These are phyloP conservation scores for Melipona beecheii DNA, from an alignment of 2,888 invertebrate species.

Conservation along the genomic window DNA sequence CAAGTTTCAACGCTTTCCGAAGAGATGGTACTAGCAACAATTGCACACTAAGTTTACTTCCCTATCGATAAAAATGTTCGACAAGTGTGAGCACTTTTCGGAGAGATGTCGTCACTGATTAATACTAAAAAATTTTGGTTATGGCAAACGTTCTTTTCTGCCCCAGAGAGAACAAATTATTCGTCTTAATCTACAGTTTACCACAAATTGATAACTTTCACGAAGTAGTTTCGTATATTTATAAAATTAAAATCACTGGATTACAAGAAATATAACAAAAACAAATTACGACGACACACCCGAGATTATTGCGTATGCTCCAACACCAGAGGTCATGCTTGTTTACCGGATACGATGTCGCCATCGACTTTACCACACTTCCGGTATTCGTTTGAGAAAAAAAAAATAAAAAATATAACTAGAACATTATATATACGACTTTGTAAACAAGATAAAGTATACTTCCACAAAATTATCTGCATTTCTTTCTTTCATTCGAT, in stretches of 20 bases:
- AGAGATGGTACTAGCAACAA: neutral
- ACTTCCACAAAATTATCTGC: neutral
- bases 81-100: neutral
- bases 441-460: neutral
- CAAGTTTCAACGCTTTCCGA: neutral
- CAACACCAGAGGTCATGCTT: slow-evolving; percentile 41
- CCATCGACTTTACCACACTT: slow-evolving; percentile 14
- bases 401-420: neutral
- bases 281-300: neutral
- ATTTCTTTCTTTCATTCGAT: neutral
- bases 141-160: slow-evolving; percentile 3
- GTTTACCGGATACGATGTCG: slow-evolving; percentile 22
- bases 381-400: slow-evolving; percentile 26
- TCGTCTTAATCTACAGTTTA: neutral
- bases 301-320: neutral
- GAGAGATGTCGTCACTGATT: slow-evolving; percentile 4
- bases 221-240: neutral
- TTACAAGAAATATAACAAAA: neutral
- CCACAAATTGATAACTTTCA: neutral
- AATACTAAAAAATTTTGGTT: slow-evolving; percentile 30
- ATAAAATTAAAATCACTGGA: neutral
- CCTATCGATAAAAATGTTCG: neutral
- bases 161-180: neutral
- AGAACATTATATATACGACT: no score
- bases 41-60: neutral